Evolutionary conservation across 2,797 vertebrate genomes (phyloP), one percentile per base, ranked within the genome.

Genomic region (Lithobates pipiens): DNA sequence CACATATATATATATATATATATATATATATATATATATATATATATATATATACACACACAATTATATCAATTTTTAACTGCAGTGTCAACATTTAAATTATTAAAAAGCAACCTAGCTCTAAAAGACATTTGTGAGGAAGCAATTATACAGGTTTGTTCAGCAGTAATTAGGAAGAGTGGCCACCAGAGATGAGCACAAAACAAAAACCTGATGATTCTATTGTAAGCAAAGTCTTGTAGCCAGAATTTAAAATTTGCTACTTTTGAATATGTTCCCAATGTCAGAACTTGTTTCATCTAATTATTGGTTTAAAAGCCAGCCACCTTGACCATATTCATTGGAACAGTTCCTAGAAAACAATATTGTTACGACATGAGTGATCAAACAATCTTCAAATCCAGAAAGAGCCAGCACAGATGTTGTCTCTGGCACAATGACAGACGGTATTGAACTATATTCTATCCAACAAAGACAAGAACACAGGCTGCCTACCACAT

Each of bases 321-420:
- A 80, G 82, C 85, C 85, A 87, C 80, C 80, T 87, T 87, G 76
- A 87, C 85, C 80, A 83, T 87, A 72, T 83, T 83, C 42, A 61
- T 75, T 87, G 81, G 81, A 87, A 87, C 81, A 10, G 77, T 83
- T 83, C 86, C 86, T 84, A 84, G 77, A 70, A 87, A 87, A 74
- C 86, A 87, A 80, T 87, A 83, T 76, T 87, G 86, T 77, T 74
- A 87, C 81, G 70, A 78, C 85, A 87, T 84, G 81, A 80, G 57
- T 83, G 86, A 87, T 87, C 86, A 87, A 87, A 87, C 69, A 83
- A 67, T 84, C 70, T 87, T 70, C 71, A 87, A 87, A 87, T 84
- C 71, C 76, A 80, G 86, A 73, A 80, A 87, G 76, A 87, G 76
- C 70, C 85, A 86, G 85, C 86, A 83, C 86, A 84, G 81, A 83